Evolutionary conservation across 2,797 vertebrate species (phyloP), one percentile per base, ranked within the genome.

Genomic region (Peromyscus melanophrys): DNA sequence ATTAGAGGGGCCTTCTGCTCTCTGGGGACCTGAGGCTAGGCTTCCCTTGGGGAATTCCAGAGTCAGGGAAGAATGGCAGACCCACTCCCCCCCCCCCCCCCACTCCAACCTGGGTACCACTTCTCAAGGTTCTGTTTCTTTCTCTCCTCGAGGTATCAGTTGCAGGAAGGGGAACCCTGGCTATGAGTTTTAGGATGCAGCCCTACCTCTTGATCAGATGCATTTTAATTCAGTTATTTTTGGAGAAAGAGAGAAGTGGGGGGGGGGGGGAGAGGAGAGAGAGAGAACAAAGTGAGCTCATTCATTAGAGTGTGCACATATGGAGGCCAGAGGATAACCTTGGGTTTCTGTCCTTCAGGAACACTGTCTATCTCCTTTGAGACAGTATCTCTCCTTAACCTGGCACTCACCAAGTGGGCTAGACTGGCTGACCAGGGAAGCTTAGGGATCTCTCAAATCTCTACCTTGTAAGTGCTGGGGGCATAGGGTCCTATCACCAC

Each of bases 61-160:
- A 43, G 31, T 16, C 71, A 89, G 57, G 55, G 71, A 43, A n/a
- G 12, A 2, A 61, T 76, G 31, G 73, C 16, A 11, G 73, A 49
- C 1, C 16, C 13, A 13, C 21, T 1, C 5, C 19, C 16, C n/a
- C 34, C 2, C 3, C 43, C 16, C 49, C 2, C 5, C 43, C 43
- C 43, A 43, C 6, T 6, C 27, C 37, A 7, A 25, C 34, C 8
- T n/a, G 12, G 19, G 37, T 4, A 63, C 19, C 63, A 21, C 4
- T 27, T 71, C 65, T 52, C 13, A 52, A 29, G 40, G 14, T 21
- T 63, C 29, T 63, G 40, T 46, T 65, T 65, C 31, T 23, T 46
- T 37, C 13, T 8, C 57, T 0, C 2, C 9, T 52, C 52, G 21
- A 59, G 37, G 14, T 55, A 75, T 59, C 27, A 43, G 4, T 73